Conservation (phyloP, 2,797 vertebrate species). For the Spea hammondii region DNA sequence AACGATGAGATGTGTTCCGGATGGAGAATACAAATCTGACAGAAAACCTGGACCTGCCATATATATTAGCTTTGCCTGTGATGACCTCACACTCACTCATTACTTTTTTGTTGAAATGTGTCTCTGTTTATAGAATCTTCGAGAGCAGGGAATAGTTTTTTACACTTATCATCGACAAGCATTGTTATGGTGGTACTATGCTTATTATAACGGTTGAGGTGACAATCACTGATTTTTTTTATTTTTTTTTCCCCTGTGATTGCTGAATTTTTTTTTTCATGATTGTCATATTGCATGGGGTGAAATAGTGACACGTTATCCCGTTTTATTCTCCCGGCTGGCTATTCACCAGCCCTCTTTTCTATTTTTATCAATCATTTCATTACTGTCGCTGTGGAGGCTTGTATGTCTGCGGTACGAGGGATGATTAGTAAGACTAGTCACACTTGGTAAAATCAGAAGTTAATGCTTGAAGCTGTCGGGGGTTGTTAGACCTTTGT, state of each 20-base stretch:
- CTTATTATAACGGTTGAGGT: not conserved
- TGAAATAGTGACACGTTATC: conserved; percentile 6
- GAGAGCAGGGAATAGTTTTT: not conserved
- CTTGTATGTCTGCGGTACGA: not conserved
- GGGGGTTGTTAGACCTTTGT: too few species aligned
- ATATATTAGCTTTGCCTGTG: too few species aligned
- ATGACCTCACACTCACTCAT: conserved; percentile 4
- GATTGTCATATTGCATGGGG: not conserved
- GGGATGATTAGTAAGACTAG: too few species aligned
- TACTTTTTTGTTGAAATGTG: not conserved
- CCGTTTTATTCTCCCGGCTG: not conserved
- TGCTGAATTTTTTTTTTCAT: not conserved
- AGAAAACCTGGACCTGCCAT: too few species aligned
- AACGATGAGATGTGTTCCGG: too few species aligned
- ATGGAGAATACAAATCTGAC: too few species aligned
- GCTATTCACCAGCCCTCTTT: not conserved
- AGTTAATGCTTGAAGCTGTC: too few species aligned
- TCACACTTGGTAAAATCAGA: too few species aligned
- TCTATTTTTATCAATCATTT: conserved; percentile 10
- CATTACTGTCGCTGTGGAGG: not conserved
- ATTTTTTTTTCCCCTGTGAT: not conserved
- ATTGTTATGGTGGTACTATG: not conserved
- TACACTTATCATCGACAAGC: conserved; percentile 3
- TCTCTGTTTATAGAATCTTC: conserved; percentile 3
- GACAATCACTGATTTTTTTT: conserved; percentile 1